phyloP scores from a whole-genome alignment of 2,113 vertebrate genomes.

The Climacteris rufus region DNA sequence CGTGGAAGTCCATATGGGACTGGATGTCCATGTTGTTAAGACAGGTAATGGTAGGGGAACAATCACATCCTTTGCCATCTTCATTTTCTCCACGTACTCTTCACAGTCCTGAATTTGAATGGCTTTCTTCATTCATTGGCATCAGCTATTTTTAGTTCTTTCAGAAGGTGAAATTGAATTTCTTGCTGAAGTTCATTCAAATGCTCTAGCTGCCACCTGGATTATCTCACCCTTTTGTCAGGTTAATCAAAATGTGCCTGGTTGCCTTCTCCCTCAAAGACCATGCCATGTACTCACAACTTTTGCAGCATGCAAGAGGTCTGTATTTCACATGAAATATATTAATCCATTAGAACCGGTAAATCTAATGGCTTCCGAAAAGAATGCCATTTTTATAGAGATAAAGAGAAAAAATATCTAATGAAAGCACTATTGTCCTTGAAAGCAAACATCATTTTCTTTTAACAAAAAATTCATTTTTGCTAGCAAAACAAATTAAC shows the following conservation, averaged over 20 bases:
- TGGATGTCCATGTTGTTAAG: not conserved
- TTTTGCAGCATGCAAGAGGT: not conserved
- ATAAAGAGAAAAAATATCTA: not conserved
- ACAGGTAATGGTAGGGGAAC: not conserved
- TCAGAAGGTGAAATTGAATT: not conserved
- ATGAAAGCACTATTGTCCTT: not conserved
- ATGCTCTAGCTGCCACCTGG: not conserved
- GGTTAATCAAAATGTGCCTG: conserved; percentile 1
- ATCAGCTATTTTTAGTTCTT: not conserved
- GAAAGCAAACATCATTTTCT: not conserved
- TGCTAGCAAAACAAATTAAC: not conserved
- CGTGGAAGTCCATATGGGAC: not conserved
- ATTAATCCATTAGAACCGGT: not conserved
- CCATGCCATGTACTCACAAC: not conserved
- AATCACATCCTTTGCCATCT: not conserved
- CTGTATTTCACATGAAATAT: not conserved
- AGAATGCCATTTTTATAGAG: not conserved
- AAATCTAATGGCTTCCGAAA: not conserved
- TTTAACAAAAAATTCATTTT: not conserved
- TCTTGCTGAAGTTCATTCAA: not conserved
- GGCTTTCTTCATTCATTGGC: not conserved
- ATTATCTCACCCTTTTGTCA: not conserved
- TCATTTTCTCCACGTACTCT: not conserved
- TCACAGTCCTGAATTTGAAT: not conserved
- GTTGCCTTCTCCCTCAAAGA: not conserved